Percentiles rank a stretch among this genome's conserved stretches.
Evolutionary conservation across 2,888 invertebrate genomes (phyloP).

Genomic region (Rugalucina vietnamica): DNA sequence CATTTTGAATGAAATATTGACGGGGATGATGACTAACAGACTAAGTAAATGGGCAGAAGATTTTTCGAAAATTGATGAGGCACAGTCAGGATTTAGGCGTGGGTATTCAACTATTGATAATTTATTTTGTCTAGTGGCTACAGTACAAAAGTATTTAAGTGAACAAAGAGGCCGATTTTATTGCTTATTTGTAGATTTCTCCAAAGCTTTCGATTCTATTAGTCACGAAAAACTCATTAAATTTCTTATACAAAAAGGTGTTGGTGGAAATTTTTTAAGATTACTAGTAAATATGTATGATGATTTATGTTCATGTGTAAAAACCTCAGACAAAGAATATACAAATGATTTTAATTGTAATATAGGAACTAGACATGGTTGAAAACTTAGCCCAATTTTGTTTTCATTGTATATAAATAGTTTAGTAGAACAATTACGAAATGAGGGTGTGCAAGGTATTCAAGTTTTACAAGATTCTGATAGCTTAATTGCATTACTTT

Average conservation of each 20-base stretch:
- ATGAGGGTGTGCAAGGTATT: background rate
- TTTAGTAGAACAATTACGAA: background rate
- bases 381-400: background rate
- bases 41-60: background rate
- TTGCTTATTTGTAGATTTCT: background rate
- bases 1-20: background rate
- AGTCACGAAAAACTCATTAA: background rate
- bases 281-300: background rate
- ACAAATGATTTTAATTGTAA: no score
- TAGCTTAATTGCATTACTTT: background rate
- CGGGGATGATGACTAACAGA: background rate
- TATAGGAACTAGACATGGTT: no score
- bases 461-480: background rate
- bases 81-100: background rate
- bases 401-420: slow-evolving; percentile 9
- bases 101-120: slow-evolving; percentile 2
- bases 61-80: background rate
- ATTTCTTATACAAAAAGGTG: background rate
- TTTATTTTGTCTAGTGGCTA: background rate
- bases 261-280: background rate
- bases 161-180: background rate
- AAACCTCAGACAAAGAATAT: background rate
- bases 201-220: slow-evolving; percentile 3
- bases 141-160: background rate
- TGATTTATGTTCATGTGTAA: background rate